phyloP scores from a whole-genome alignment of 2,113 vertebrate species.

The Dicerorhinus sumatrensis region DNA sequence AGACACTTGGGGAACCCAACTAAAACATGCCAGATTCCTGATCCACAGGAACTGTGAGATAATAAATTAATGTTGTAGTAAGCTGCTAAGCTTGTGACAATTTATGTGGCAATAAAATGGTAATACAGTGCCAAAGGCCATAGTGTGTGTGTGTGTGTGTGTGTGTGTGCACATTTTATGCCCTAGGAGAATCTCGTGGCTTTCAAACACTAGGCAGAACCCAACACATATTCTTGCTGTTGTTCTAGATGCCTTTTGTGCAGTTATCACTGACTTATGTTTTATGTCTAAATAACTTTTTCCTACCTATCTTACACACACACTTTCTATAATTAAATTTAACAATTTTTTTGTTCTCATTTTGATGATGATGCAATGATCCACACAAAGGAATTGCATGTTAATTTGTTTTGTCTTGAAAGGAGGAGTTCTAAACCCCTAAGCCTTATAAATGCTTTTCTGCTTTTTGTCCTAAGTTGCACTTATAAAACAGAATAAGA shows the following conservation, averaged over 20 bases:
- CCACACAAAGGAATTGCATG: not conserved
- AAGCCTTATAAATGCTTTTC: slow-evolving; percentile 6
- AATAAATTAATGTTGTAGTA: not conserved
- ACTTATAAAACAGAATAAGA: slow-evolving; percentile 25
- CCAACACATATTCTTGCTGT: not conserved
- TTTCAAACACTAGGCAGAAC: not conserved
- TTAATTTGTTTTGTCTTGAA: slow-evolving; percentile 11
- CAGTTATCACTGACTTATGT: not conserved
- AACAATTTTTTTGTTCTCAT: not conserved
- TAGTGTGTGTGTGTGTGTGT: fast-evolving
- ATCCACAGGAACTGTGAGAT: not conserved
- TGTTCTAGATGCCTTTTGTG: not conserved
- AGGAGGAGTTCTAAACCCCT: not conserved
- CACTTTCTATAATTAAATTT: slow-evolving; percentile 24
- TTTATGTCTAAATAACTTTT: not conserved
- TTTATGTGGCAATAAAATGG: not conserved
- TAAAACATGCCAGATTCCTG: not conserved
- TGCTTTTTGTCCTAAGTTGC: slow-evolving; percentile 17
- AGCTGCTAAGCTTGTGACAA: not conserved
- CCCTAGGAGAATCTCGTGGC: not conserved
- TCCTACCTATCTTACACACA: not conserved
- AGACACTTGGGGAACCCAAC: not conserved
- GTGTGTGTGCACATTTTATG: not conserved
- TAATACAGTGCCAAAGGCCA: not conserved
- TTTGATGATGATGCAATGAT: not conserved